A percentile compares a stretch with the other conserved stretches of the same genome.
These are phyloP conservation scores for Ranitomeya variabilis DNA, from an alignment of 2,113 vertebrate species.

Conservation along the genomic window DNA sequence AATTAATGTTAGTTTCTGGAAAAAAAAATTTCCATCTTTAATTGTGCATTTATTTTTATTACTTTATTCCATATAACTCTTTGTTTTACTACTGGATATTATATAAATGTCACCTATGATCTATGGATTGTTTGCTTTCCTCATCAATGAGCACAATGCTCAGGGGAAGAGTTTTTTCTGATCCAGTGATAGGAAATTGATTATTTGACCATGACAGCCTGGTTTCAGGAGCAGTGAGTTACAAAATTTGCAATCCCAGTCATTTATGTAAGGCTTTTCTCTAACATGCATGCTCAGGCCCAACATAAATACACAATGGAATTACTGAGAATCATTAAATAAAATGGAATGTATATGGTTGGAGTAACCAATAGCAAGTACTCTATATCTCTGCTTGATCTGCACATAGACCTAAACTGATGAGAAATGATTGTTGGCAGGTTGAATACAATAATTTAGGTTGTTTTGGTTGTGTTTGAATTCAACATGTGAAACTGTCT, in stretches of 20 bases:
- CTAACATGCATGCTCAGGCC: not conserved
- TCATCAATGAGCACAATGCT: not conserved
- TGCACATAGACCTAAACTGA: not conserved
- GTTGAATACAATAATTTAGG: not conserved
- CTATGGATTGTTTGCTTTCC: not conserved
- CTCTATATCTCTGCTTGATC: not conserved
- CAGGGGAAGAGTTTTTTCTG: not conserved
- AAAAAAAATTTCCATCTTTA: no score
- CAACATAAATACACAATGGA: not conserved
- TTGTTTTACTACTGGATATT: not conserved
- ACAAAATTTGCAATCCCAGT: not conserved
- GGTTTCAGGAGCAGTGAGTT: not conserved
- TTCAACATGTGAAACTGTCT: not conserved
- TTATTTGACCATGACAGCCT: not conserved
- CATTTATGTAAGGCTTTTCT: not conserved
- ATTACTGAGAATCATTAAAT: not conserved
- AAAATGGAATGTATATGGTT: not conserved
- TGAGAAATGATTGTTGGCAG: not conserved
- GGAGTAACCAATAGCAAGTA: not conserved
- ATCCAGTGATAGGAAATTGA: not conserved
- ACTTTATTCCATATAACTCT: not conserved
- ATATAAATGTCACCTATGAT: no score
- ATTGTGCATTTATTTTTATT: not conserved
- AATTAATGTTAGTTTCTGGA: no score
- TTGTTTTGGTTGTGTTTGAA: not conserved